Evolutionary conservation across 2,797 vertebrate species (phyloP).

Genomic region (Cyprinodon diabolis): DNA sequence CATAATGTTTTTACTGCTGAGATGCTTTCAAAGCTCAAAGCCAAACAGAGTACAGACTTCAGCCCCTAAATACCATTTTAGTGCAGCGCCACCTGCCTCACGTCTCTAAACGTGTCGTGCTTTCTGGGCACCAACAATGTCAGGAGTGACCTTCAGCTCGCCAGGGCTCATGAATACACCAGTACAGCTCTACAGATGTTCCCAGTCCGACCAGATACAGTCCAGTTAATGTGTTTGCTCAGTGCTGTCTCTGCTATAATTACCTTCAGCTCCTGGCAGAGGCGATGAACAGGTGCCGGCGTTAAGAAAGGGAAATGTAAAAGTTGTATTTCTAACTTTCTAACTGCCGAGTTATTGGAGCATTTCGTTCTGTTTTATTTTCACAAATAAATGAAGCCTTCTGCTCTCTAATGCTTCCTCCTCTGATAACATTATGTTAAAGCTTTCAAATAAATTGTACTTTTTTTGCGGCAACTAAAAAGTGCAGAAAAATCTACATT

Average conservation of each 20-base stretch:
- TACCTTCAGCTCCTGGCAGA: slow-evolving; percentile 10
- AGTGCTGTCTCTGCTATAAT: slow-evolving; percentile 27
- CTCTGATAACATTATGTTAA: not conserved
- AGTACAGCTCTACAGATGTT: slow-evolving; percentile 35
- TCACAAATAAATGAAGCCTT: not conserved
- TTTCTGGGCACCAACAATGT: slow-evolving; percentile 50
- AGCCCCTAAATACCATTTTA: slow-evolving; percentile 52
- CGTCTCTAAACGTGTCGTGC: slow-evolving; percentile 47
- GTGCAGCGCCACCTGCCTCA: slow-evolving; percentile 58
- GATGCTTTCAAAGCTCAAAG: slow-evolving; percentile 48
- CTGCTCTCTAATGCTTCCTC: not conserved
- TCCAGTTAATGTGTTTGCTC: too few relatives aligned
- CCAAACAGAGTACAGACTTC: slow-evolving; percentile 56
- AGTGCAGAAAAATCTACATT: not conserved
- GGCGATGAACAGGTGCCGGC: slow-evolving; percentile 27
- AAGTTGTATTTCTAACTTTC: slow-evolving; percentile 30
- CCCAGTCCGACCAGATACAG: slow-evolving; percentile 12
- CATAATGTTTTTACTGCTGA: slow-evolving; percentile 33
- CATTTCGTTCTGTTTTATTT: not conserved
- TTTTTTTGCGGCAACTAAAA: not conserved
- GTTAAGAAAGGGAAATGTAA: slow-evolving; percentile 21
- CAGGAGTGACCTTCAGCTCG: slow-evolving; percentile 57
- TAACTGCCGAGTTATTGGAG: not conserved
- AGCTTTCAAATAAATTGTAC: not conserved
- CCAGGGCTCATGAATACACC: slow-evolving; percentile 50